Evolutionary conservation across 2,888 invertebrate genomes (phyloP), one percentile per base, ranked within the genome.

Genomic region (Ferrisia virgata): DNA sequence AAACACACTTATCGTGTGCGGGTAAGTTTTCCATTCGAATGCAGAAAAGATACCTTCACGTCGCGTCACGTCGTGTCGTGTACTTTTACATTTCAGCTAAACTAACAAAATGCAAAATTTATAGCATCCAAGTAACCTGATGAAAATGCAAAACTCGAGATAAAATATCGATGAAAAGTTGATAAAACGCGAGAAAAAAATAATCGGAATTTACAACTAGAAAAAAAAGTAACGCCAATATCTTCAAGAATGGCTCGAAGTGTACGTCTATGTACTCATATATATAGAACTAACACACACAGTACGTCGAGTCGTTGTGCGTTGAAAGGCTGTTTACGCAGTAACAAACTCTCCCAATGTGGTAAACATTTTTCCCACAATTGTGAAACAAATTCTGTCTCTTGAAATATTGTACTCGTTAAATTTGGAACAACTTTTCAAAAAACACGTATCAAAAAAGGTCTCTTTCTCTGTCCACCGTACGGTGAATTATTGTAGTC

Each of bases 321-420:
- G 36, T 18, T 36, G 36, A 76, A 76, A 76, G 8, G 36, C 36
- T 36, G 72, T 76, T 76, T 76, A 36, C 28, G 72, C 36, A 18
- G 36, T 76, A 76, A 76, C 72, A 18, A 76, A 76, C 72, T 76
- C 36, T 15, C 33, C 36, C 11, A 36, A 76, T 36, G 72, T 36
- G 72, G 36, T 76, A 36, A 76, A 76, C 28, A 76, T 76, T 76
- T 76, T 36, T 76, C 0, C 72, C 72, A 36, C 72, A 36, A 76
- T 36, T 36, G 72, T 36, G 36, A 36, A 76, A 76, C 72, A 76
- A 36, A 76, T 76, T 76, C 72, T 76, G 36, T 76, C 33, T 11
- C 36, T 76, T 36, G 72, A 76, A 76, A 76, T 76, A 76, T 76
- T 33, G 36, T 36, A 36, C 72, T 33, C 36, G 72, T 76, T 76